Percentiles rank a stretch among this genome's conserved stretches.
phyloP scores from a whole-genome alignment of 2,113 vertebrate genomes.

The Misgurnus anguillicaudatus region DNA sequence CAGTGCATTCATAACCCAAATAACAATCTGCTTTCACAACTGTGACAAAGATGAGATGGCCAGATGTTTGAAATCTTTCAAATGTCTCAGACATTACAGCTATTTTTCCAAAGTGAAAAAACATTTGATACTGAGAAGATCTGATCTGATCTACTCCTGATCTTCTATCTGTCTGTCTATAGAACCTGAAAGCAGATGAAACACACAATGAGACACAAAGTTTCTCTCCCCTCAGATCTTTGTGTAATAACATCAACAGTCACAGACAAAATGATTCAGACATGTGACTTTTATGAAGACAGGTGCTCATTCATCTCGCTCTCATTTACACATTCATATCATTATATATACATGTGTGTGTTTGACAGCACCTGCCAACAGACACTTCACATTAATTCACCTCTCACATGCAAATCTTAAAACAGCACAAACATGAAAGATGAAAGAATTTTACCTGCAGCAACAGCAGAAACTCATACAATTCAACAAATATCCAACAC shows the following conservation, averaged over 20 bases:
- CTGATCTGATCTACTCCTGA: neutral
- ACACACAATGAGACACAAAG: neutral
- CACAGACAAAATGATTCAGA: too few relatives aligned
- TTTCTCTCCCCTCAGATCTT: too few relatives aligned
- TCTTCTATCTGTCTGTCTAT: neutral
- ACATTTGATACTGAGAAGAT: neutral
- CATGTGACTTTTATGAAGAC: too few relatives aligned
- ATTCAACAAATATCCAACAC: neutral
- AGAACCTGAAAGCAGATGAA: neutral
- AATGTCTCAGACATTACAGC: neutral
- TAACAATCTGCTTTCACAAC: conserved; percentile 8
- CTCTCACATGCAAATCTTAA: too few relatives aligned
- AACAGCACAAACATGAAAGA: too few relatives aligned
- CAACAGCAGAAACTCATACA: neutral
- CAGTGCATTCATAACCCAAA: conserved; percentile 1
- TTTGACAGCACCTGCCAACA: too few relatives aligned
- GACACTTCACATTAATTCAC: too few relatives aligned
- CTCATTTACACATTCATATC: too few relatives aligned
- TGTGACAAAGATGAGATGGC: conserved; percentile 33
- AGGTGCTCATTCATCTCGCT: too few relatives aligned
- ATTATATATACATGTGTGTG: too few relatives aligned
- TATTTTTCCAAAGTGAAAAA: neutral
- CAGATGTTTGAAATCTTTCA: conserved; percentile 20
- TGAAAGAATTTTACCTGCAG: neutral
- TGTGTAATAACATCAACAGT: too few relatives aligned